phyloP scores from a whole-genome alignment of 2,797 vertebrate genomes.

The Galaxias olidus region DNA sequence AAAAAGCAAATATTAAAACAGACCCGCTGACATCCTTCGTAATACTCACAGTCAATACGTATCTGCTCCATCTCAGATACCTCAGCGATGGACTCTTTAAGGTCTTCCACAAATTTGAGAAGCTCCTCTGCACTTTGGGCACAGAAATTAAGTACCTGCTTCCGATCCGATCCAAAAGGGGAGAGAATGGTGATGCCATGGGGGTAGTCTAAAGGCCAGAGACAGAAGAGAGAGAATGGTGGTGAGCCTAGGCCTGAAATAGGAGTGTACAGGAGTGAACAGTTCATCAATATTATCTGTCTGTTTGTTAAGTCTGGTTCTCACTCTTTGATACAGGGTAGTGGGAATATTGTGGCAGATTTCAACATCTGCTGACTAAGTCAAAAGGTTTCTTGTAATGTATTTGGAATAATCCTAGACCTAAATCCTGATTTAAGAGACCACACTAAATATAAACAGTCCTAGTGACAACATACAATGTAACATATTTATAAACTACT shows the following conservation, averaged over 20 bases:
- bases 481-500: no score
- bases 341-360: no score
- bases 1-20: neutral
- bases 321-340: no score
- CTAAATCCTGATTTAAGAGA: no score
- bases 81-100: slow-evolving; percentile 97
- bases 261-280: neutral
- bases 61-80: slow-evolving; percentile 99
- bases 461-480: neutral
- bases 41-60: slow-evolving; percentile 92
- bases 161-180: slow-evolving; percentile 94
- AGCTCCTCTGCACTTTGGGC: slow-evolving; percentile 94
- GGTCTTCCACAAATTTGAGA: slow-evolving; percentile 96
- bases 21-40: neutral
- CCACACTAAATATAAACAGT: neutral
- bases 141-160: slow-evolving; percentile 94
- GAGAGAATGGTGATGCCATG: slow-evolving; percentile 96
- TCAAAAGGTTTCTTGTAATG: no score
- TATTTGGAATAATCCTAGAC: no score
- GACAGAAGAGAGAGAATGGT: neutral
- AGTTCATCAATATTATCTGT: slow-evolving; percentile 4
- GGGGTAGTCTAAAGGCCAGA: slow-evolving; percentile 82
- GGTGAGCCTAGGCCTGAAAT: neutral
- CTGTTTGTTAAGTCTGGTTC: neutral
- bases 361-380: no score